Percentiles rank a stretch among this genome's conserved stretches.
Conservation (phyloP, 2,113 vertebrate species). For the Centropus unirufus region DNA sequence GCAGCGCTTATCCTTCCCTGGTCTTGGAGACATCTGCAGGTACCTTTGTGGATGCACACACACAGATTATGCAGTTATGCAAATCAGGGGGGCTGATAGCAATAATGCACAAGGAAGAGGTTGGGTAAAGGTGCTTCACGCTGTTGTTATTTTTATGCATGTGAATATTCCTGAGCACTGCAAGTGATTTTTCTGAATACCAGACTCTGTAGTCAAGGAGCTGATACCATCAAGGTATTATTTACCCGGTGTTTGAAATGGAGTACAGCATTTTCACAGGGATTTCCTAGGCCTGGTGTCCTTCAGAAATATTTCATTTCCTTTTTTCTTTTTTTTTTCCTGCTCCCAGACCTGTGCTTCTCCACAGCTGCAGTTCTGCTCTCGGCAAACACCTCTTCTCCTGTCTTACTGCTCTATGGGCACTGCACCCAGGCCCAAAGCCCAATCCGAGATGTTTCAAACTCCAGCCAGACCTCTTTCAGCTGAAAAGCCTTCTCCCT, state of each 20-base stretch:
- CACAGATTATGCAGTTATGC: background rate
- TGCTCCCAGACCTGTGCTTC: background rate
- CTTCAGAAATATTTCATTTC: slow-evolving; percentile 9
- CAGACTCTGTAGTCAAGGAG: background rate
- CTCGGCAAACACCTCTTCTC: background rate
- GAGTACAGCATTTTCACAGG: slow-evolving; percentile 15
- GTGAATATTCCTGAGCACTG: background rate
- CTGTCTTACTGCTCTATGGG: background rate
- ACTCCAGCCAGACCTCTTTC: background rate
- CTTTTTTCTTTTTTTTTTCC: background rate
- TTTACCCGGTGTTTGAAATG: background rate
- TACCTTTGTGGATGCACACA: background rate
- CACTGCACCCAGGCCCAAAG: background rate
- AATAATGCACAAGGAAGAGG: background rate
- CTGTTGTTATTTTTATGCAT: slow-evolving; percentile 7
- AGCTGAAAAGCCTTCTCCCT: too few relatives aligned
- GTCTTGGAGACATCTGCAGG: background rate
- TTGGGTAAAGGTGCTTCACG: background rate
- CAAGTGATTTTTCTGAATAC: background rate
- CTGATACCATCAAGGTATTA: slow-evolving; percentile 4
- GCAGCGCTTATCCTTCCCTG: background rate
- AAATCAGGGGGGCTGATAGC: background rate
- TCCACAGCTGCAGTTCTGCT: background rate
- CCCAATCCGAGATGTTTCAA: background rate
- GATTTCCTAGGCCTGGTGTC: slow-evolving; percentile 1